Conservation (phyloP, 1,140 invertebrate species). For the Sweltsa coloradensis region DNA sequence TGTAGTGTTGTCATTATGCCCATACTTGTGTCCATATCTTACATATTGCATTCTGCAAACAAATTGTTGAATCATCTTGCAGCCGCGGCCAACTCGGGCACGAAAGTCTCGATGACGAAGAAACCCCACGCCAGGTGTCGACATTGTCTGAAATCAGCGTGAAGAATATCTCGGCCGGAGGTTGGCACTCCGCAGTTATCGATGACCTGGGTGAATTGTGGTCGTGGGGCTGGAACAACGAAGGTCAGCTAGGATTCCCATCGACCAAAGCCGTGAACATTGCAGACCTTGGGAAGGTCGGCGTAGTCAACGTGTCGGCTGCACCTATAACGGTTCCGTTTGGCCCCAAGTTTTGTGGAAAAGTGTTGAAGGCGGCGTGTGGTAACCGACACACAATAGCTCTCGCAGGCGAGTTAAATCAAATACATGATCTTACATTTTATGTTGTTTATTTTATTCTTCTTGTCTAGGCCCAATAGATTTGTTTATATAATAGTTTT, state of each 20-base stretch:
- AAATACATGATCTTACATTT: background rate
- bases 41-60: no score
- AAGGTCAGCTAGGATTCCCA: constrained; percentile 58
- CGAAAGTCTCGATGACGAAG: constrained; percentile 46
- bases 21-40: no score
- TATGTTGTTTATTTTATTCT: constrained; percentile 3
- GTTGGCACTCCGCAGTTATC: constrained; percentile 73
- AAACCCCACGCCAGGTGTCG: constrained; percentile 39
- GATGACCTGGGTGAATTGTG: constrained; percentile 55
- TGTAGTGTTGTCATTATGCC: no score
- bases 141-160: constrained; percentile 57
- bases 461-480: no score
- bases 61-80: no score
- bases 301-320: constrained; percentile 26
- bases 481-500: no score
- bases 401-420: constrained; percentile 31
- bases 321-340: constrained; percentile 37
- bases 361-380: constrained; percentile 46
- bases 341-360: constrained; percentile 33
- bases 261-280: constrained; percentile 24
- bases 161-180: constrained; percentile 54
- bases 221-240: constrained; percentile 78
- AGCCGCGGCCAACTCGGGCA: constrained; percentile 79
- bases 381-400: constrained; percentile 53
- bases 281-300: constrained; percentile 16